Conservation (phyloP, 2,888 invertebrate genomes). For the Trissolcus brochymenae region DNA sequence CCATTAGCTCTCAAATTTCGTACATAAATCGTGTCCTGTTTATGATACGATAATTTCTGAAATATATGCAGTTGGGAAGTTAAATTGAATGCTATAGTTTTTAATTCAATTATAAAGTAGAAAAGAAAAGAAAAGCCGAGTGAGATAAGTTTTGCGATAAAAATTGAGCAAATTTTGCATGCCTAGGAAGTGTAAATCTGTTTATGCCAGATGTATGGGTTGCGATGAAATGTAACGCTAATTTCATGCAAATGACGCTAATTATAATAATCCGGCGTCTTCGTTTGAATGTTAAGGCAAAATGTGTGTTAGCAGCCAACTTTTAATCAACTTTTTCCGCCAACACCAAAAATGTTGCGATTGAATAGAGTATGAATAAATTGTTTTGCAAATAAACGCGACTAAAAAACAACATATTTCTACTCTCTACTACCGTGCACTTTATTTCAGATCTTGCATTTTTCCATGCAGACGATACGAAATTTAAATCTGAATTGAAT, state of each 20-base stretch:
- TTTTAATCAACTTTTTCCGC: conserved; percentile 18
- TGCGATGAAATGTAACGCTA: conserved; percentile 17
- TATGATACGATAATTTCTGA: conserved; percentile 52
- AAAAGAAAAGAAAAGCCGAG: not conserved
- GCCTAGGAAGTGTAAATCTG: conserved; percentile 8
- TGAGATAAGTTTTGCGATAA: not conserved
- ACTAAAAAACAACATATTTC: conserved; percentile 7
- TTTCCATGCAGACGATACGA: conserved; percentile 25
- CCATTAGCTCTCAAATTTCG: conserved; percentile 54
- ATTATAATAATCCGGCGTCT: conserved; percentile 34
- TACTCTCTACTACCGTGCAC: not conserved
- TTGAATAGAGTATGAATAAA: no score
- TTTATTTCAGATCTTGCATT: conserved; percentile 14
- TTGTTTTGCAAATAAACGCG: conserved; percentile 8
- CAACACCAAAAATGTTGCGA: no score
- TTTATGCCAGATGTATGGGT: conserved; percentile 18
- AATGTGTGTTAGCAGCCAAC: conserved; percentile 3
- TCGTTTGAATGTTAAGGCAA: conserved; percentile 15
- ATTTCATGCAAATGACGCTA: conserved; percentile 31
- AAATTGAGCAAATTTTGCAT: not conserved
- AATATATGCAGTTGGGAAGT: conserved; percentile 3
- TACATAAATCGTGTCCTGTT: conserved; percentile 49
- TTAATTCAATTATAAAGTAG: no score
- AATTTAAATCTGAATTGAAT: conserved; percentile 49
- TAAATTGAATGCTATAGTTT: conserved; percentile 19